phyloP scores from a whole-genome alignment of 2,888 invertebrate species.

The Drosophila picticornis region DNA sequence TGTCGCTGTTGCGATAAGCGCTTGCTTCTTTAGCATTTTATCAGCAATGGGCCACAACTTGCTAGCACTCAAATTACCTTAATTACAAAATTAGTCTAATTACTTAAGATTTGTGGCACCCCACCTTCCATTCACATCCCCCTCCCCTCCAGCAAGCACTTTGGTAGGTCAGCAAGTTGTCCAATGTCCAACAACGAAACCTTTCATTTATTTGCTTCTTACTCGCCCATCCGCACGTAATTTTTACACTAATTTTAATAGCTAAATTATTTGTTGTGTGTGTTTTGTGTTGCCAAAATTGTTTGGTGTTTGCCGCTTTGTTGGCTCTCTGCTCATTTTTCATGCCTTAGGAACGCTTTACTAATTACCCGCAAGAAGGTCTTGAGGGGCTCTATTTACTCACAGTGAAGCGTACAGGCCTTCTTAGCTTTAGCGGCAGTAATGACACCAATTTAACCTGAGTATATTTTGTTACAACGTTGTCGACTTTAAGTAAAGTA shows the following conservation, averaged over 20 bases:
- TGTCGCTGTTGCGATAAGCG: constrained; percentile 38
- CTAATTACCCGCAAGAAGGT: constrained; percentile 46
- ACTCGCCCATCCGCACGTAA: constrained; percentile 62
- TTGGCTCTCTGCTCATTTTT: constrained; percentile 50
- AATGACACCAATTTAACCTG: constrained; percentile 1
- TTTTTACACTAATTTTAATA: constrained; percentile 73
- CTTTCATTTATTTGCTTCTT: constrained; percentile 19
- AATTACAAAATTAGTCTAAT: constrained; percentile 74
- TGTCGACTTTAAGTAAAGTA: not conserved
- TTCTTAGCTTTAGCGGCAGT: not conserved
- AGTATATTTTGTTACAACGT: constrained; percentile 12
- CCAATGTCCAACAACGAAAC: constrained; percentile 25
- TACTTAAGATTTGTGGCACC: constrained; percentile 63
- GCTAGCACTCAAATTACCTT: constrained; percentile 64
- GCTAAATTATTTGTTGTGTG: constrained; percentile 68
- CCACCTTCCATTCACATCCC: not conserved
- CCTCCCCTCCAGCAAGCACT: constrained; percentile 26
- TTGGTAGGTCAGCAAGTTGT: constrained; percentile 57
- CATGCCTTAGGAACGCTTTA: constrained; percentile 40
- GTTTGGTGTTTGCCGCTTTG: constrained; percentile 28
- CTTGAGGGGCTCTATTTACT: not conserved
- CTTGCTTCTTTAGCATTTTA: constrained; percentile 57
- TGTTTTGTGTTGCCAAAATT: constrained; percentile 42
- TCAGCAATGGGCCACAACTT: constrained; percentile 56
- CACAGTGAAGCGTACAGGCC: not conserved